Base-by-base conservation (phyloP, 2,888 invertebrate species). In the Drosophila mettleri region DNA sequence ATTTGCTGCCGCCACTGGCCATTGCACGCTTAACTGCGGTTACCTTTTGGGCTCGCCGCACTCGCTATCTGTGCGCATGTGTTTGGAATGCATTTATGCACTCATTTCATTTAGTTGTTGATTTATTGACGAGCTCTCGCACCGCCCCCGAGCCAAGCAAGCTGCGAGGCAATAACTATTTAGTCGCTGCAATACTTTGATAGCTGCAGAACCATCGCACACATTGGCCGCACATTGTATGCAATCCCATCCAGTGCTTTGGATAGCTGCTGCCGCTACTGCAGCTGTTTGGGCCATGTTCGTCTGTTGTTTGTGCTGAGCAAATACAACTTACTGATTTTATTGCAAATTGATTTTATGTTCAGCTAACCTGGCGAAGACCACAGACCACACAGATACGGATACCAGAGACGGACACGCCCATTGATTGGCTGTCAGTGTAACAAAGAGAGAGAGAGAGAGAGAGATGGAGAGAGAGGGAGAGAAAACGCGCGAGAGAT, bases 261-360 rank as follows among this genome's bases (percentile, higher is more conserved):
- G 33, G 39, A 36, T n/a, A n/a, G 29, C 12, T 24, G n/a, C 36
- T 29, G 24, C 12, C 4, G 36, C 38, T 18, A 18, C 38, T 38
- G 38, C 38, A 2, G 18, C 39, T 39, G 38, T n/a, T 29, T 45
- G 18, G 31, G 16, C 68, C 64, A 43, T 67, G 38, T 31, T 60
- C 57, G 48, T 65, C 73, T 80, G 86, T 84, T 88, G 84, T 84
- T 88, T 86, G 71, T 64, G 63, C 72, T 72, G 71, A 49, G 61
- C 84, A 84, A 84, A 84, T 84, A 88, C 86, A 88, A 88, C 84
- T 84, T 84, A 78, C 80, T 84, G 84, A 84, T 84, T 84, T 84
- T 83, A 84, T 84, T 88, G 84, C 88, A 88, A 88, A 88, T 84
- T 86, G 84, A 88, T 84, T 84, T 88, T 86, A 88, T 88, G 87